Evolutionary conservation across 2,113 vertebrate species (phyloP).

Genomic region (Rhinolophus sinicus): DNA sequence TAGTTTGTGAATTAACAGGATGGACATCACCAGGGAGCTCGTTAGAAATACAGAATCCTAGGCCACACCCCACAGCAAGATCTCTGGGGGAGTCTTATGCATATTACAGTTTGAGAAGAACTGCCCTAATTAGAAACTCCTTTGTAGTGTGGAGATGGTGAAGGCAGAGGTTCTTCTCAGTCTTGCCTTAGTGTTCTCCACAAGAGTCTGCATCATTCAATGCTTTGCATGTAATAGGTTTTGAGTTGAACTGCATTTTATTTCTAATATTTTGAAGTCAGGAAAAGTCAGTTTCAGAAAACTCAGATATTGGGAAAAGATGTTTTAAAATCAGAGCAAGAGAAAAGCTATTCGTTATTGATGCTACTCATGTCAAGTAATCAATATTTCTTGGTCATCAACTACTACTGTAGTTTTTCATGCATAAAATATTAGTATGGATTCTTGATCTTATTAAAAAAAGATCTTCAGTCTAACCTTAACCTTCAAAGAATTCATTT

Average conservation of each 20-base stretch:
- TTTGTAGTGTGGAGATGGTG: background rate
- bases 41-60: background rate
- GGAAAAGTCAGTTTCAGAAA: conserved; percentile 15
- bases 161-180: background rate
- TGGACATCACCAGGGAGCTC: background rate
- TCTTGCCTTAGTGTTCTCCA: background rate
- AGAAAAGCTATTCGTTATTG: conserved; percentile 60
- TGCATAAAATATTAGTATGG: conserved; percentile 76
- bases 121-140: background rate
- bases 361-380: conserved; percentile 61
- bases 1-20: background rate
- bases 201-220: background rate
- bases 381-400: conserved; percentile 76
- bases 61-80: background rate
- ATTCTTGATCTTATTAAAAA: conserved; percentile 59
- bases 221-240: background rate
- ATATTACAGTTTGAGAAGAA: background rate
- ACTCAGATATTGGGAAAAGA: background rate
- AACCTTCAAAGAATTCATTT: conserved; percentile 73
- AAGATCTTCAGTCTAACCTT: conserved; percentile 61
- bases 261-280: conserved; percentile 25
- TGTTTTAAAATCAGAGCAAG: conserved; percentile 45
- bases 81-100: background rate
- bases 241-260: conserved; percentile 14
- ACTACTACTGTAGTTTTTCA: conserved; percentile 70